phyloP scores from a whole-genome alignment of 2,797 vertebrate species.

The Cryptoprocta ferox region DNA sequence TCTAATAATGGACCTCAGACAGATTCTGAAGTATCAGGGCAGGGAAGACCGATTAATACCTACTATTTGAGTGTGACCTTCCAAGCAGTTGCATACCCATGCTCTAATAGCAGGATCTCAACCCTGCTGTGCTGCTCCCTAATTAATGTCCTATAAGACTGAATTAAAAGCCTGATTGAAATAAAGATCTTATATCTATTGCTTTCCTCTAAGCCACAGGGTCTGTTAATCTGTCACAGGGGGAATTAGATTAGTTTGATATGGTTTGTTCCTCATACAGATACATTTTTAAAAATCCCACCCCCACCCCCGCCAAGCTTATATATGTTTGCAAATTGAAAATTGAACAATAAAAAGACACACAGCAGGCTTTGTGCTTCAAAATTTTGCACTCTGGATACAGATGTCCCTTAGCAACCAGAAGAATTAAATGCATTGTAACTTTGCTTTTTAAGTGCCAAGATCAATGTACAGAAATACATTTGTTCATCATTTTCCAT shows the following conservation, averaged over 20 bases:
- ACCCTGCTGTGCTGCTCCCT: slow-evolving; percentile 47
- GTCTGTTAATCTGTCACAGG: slow-evolving; percentile 57
- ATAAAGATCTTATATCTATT: slow-evolving; percentile 75
- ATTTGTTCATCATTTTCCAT: neutral
- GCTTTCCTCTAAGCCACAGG: slow-evolving; percentile 67
- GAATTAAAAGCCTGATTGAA: slow-evolving; percentile 76
- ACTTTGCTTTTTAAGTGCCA: slow-evolving; percentile 46
- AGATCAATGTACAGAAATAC: neutral
- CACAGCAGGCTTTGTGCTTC: slow-evolving; percentile 17
- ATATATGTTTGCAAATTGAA: slow-evolving; percentile 56
- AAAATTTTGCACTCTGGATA: neutral
- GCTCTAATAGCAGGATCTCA: slow-evolving; percentile 71
- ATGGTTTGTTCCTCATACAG: slow-evolving; percentile 69
- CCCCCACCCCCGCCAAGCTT: neutral
- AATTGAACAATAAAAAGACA: slow-evolving; percentile 17
- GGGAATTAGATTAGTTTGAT: slow-evolving; percentile 73
- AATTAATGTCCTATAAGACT: slow-evolving; percentile 71
- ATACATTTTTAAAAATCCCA: neutral
- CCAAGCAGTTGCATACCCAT: slow-evolving; percentile 50
- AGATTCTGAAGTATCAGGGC: slow-evolving; percentile 58
- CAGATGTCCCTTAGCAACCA: neutral
- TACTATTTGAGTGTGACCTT: slow-evolving; percentile 71
- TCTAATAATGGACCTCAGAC: slow-evolving; percentile 62
- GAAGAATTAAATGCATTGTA: slow-evolving; percentile 24
- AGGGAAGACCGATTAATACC: slow-evolving; percentile 68